Conservation (phyloP, 35 echinoderm and acorn worm species). For the Heliocidaris tuberculata region DNA sequence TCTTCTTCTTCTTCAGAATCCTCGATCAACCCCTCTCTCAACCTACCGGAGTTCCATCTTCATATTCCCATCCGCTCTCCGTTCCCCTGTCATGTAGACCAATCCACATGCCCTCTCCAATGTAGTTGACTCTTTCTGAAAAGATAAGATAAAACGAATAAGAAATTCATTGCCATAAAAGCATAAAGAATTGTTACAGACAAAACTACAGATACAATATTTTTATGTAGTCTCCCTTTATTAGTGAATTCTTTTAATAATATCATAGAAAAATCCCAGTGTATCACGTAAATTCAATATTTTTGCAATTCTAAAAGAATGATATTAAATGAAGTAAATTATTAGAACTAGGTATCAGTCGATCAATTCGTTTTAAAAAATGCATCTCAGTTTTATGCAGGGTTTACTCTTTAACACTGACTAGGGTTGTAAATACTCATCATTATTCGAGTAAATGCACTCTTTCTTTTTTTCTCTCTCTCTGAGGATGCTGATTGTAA, state of each 20-base stretch:
- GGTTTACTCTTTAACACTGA: too few relatives aligned
- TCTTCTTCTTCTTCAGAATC: too few relatives aligned
- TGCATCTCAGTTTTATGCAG: too few relatives aligned
- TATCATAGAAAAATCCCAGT: too few relatives aligned
- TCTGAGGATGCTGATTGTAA: background rate
- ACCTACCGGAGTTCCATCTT: constrained; percentile 57
- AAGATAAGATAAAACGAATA: background rate
- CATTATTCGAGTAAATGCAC: background rate
- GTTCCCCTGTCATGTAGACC: constrained; percentile 62
- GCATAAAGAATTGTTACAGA: background rate
- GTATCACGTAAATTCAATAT: too few relatives aligned
- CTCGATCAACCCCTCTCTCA: background rate
- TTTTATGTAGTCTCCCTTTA: too few relatives aligned
- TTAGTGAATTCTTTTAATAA: too few relatives aligned
- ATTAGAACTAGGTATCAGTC: too few relatives aligned
- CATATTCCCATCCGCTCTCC: constrained; percentile 62
- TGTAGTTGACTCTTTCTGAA: constrained; percentile 26
- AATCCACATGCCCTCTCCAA: constrained; percentile 65
- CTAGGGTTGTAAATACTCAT: too few relatives aligned
- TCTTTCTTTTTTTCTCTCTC: background rate
- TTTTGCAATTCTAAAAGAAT: too few relatives aligned
- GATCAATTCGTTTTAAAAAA: too few relatives aligned
- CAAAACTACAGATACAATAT: background rate
- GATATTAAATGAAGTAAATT: too few relatives aligned
- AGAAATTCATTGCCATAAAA: background rate